These are phyloP conservation scores for Malthinus flaveolus DNA, from an alignment of 2,888 invertebrate species.

Conservation along the genomic window DNA sequence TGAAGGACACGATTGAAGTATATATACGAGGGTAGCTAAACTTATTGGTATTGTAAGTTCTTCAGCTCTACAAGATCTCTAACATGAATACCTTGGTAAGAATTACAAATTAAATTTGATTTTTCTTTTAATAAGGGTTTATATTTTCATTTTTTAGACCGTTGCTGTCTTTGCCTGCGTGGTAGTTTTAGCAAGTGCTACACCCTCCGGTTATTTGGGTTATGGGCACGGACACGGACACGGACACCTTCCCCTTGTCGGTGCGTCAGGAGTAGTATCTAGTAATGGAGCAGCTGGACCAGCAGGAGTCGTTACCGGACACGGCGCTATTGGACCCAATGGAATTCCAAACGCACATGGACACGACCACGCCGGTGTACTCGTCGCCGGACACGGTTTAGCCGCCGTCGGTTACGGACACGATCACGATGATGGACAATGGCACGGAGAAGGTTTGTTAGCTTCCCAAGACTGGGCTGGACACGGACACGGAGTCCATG, in stretches of 20 bases:
- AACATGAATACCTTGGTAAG: slow-evolving; percentile 40
- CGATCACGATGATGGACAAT: slow-evolving; percentile 27
- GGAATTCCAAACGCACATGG: slow-evolving; percentile 14
- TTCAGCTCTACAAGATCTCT: slow-evolving; percentile 27
- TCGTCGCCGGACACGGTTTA: slow-evolving; percentile 9
- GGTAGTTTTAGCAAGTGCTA: slow-evolving; percentile 35
- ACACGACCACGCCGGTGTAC: slow-evolving; percentile 11
- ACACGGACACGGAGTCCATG: slow-evolving; percentile 18
- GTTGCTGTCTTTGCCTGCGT: slow-evolving; percentile 35
- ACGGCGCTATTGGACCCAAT: slow-evolving; percentile 21
- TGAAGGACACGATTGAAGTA: slow-evolving; percentile 36
- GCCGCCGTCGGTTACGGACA: not conserved
- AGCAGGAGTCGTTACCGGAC: slow-evolving; percentile 33
- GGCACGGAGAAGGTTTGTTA: slow-evolving; percentile 30
- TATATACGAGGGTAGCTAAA: slow-evolving; percentile 32
- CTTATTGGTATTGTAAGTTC: slow-evolving; percentile 30
- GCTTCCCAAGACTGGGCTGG: slow-evolving; percentile 25
- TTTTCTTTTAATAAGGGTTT: not conserved
- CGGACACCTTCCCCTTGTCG: slow-evolving; percentile 17
- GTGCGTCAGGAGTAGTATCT: slow-evolving; percentile 34
- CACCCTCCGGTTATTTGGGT: slow-evolving; percentile 34
- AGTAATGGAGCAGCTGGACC: slow-evolving; percentile 29
- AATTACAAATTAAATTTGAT: not conserved
- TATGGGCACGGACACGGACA: slow-evolving; percentile 8
- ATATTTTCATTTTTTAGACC: slow-evolving; percentile 24